Evolutionary conservation across 2,113 vertebrate species (phyloP).

Genomic region (Rhinolophus ferrumequinum): DNA sequence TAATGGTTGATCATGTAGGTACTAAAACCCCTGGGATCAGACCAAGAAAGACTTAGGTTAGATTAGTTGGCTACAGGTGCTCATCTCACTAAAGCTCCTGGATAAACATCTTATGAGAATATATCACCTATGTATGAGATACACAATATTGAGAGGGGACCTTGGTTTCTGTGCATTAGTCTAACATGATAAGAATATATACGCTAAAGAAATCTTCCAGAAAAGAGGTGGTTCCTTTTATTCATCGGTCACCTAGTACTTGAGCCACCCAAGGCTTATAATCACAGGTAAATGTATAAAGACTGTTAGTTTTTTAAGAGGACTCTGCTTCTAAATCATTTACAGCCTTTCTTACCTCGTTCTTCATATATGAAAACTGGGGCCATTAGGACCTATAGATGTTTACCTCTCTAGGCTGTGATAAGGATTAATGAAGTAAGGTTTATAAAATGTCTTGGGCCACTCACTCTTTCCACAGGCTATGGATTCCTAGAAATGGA

Average conservation of each 20-base stretch:
- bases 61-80: neutral
- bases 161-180: neutral
- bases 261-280: neutral
- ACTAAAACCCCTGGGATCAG: neutral
- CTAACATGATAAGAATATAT: neutral
- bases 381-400: neutral
- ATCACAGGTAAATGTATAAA: neutral
- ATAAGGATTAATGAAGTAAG: slow-evolving; percentile 48
- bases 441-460: slow-evolving; percentile 20
- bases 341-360: neutral
- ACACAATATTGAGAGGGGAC: neutral
- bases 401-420: neutral
- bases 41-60: neutral
- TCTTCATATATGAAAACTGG: neutral
- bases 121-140: neutral
- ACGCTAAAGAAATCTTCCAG: slow-evolving; percentile 7
- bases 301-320: neutral
- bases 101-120: neutral
- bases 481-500: slow-evolving; percentile 53
- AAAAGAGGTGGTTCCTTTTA: neutral
- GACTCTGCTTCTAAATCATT: neutral
- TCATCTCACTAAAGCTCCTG: neutral
- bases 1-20: neutral
- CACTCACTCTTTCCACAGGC: neutral
- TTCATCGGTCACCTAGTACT: neutral